phyloP scores from a whole-genome alignment of 2,797 vertebrate species.

The Helostoma temminkii region DNA sequence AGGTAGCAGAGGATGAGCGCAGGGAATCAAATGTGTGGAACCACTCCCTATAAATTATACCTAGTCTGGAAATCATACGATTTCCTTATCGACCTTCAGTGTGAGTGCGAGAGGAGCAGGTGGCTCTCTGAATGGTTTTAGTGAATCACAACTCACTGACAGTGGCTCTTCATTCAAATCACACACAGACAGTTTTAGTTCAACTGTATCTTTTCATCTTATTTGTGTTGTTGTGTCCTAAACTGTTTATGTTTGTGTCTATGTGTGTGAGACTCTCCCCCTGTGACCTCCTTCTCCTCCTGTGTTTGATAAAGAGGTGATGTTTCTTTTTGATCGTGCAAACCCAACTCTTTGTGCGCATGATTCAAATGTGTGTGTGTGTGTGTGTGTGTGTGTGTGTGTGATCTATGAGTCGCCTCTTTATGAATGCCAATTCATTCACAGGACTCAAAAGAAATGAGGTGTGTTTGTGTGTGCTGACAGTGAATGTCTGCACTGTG shows the following conservation, averaged over 20 bases:
- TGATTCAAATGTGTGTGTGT: background rate
- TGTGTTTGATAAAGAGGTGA: background rate
- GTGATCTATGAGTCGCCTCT: background rate
- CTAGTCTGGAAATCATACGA: slow-evolving; percentile 26
- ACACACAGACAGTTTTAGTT: background rate
- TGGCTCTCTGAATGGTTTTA: slow-evolving; percentile 5
- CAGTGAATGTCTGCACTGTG: background rate
- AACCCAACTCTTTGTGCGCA: background rate
- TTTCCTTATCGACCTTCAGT: slow-evolving; percentile 37
- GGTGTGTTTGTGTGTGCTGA: background rate
- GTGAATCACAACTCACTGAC: slow-evolving; percentile 20
- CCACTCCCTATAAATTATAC: slow-evolving; percentile 63
- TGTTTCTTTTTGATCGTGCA: background rate
- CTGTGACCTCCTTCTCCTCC: too few species aligned
- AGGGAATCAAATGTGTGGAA: slow-evolving; percentile 14
- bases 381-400: background rate
- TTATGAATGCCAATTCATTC: background rate
- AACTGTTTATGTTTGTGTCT: background rate
- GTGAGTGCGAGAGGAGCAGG: slow-evolving; percentile 11
- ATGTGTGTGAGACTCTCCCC: slow-evolving; percentile 3
- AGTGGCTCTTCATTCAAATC: slow-evolving; percentile 11
- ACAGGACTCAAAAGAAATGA: slow-evolving; percentile 4
- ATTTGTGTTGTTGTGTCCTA: slow-evolving; percentile 1
- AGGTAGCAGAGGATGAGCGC: slow-evolving; percentile 20
- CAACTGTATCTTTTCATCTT: background rate